Base-by-base conservation (phyloP, 2,797 vertebrate genomes). In the Lates japonicus region DNA sequence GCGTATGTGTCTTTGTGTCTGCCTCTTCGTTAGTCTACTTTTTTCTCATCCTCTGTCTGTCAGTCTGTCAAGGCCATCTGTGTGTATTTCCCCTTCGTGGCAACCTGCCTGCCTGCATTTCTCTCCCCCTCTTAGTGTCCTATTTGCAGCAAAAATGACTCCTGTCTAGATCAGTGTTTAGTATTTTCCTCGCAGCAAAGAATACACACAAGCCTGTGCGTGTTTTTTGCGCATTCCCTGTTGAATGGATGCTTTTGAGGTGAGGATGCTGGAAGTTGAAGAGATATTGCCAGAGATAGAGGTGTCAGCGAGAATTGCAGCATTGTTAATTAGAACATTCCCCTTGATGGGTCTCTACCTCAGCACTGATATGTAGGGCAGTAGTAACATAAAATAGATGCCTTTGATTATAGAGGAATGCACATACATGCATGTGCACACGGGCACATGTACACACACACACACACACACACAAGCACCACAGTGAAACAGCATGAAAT, bases 1-100 rank as follows among this genome's bases (percentile, higher is more conserved):
- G 67, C 2, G 14, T 60, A 63, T 69, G 81, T 73, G 76, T 81
- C 68, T 84, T 71, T 67, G 66, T 83, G 72, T 67, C 55, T 61
- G 44, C 80, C 55, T 74, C 42, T 85, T 75, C 60, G 33, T 70
- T 63, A 62, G 74, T 71, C 79, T 90, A 86, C 80, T 79, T 80
- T 81, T 85, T 86, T 65, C 69, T 84, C 80, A 85, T 90, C 88
- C 81, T 88, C 88, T 88, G 89, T 85, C 90, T 86, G 82, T 90
- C 86, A 84, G 82, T 91, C 89, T 92, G 87, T 90, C 83, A 82
- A 76, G 70, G 80, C 83, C 87, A 83, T 92, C 88, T 89, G 84
- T 91, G 87, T 87, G 83, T 70, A 71, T 82, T 82, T 91, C 87
- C 70, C 31, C 68, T 88, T 72, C 25, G n/a, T 89, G 90, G 71